Base-by-base conservation (phyloP, 2,797 vertebrate genomes). In the Avahi laniger region DNA sequence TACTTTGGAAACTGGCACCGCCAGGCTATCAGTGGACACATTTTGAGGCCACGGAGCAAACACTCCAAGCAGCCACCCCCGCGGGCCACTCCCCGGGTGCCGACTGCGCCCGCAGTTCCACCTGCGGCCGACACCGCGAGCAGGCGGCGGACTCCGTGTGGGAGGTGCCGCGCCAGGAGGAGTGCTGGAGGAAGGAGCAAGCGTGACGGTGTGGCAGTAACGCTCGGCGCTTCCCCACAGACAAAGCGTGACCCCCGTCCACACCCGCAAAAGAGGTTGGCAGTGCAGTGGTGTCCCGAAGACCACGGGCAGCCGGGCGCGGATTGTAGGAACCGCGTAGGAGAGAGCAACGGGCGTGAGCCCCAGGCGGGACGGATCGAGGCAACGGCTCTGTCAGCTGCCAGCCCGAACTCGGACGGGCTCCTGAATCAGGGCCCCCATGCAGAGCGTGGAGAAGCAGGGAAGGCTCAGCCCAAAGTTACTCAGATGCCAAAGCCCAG, bases 371-470 rank as follows among this genome's bases (percentile, higher is more conserved):
- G 57, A 7, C 17, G 0, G 10, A 10, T 4, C 1, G 3, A 35
- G 4, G 8, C 67, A 22, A 7, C 4, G 2, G 67, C n/a, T 7
- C 18, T 28, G 54, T 41, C 17, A 1, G 22, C 3, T 0, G 1
- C 14, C 43, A 4, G 57, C 35, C 80, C 2, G 0, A 18, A 22
- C 46, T 12, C 6, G 0, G 4, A 35, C 2, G 0, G 41, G 43
- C 82, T 3, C 2, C 43, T 0, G 0, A 48, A 14, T 15, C 20
- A 41, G 61, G 35, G 35, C 26, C 4, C 48, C 33, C 11, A 26
- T 35, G 13, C 18, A 7, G 61, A 43, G 33, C 7, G 0, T 0
- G 2, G 41, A 54, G 63, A 20, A 30, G 4, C 0, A 8, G 7
- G 10, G 1, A 22, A 59, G 46, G 48, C 20, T 28, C 6, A 10